Evolutionary conservation across 2,113 vertebrate genomes (phyloP), one percentile per base, ranked within the genome.

Genomic region (Axis porcinus): DNA sequence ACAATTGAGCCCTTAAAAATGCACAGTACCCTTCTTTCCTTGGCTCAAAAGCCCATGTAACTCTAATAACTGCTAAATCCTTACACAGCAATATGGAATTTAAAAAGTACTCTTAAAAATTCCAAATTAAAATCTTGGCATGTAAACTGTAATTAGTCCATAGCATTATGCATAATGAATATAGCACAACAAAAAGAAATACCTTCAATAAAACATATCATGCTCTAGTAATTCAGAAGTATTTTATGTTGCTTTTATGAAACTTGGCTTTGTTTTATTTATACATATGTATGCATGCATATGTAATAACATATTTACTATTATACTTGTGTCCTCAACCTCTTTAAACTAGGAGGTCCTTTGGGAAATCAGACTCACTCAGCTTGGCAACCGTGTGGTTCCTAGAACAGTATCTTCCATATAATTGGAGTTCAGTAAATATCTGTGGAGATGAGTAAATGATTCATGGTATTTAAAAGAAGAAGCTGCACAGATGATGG

Each of bases 61-160:
- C 9, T 94, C 78, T 82, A 96, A 91, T 84, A 96, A 85, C 43
- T 87, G 57, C n/a, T 96, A 45, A 96, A 96, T 95, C 58, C 7
- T 82, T 91, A 47, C 8, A 36, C 78, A 94, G 70, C 27, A 91
- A 57, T 79, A 54, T 2, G 62, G 45, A 50, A 86, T 67, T 88
- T 74, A 58, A 3, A 70, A 90, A 55, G 50, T 47, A 81, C 23
- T 95, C 52, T 86, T 16, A 78, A 96, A 96, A 74, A 30, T 86
- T 93, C 57, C 94, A 79, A 79, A 95, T 97, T 96, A 98, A 96
- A 97, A 96, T 92, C 14, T 94, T 96, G 21, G 79, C 82, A 50
- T 83, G n/a, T 86, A 91, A 88, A 94, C 50, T 89, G 91, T 58
- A 96, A 93, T 93, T 79, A 96, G 60, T n/a, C 81, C 27, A 60